These are phyloP conservation scores for Henicopernis longicauda DNA, from an alignment of 2,113 vertebrate species.

Conservation along the genomic window DNA sequence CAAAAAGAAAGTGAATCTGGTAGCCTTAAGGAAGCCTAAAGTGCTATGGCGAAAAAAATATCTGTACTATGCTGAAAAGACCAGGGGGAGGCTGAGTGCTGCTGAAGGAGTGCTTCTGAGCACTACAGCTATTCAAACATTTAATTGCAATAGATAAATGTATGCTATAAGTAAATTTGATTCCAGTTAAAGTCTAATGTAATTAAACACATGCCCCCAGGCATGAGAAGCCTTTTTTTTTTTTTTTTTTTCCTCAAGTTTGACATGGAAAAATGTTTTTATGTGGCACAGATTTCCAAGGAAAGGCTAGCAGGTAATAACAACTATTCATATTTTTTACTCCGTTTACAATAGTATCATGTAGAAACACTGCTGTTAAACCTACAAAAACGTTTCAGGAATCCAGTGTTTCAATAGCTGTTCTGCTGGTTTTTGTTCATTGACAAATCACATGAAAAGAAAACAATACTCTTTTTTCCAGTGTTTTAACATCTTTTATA, in stretches of 20 bases:
- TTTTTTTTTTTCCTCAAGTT: not conserved
- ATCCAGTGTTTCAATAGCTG: not conserved
- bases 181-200: not conserved
- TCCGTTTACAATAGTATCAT: not conserved
- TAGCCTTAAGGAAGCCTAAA: not conserved
- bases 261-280: not conserved
- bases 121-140: not conserved
- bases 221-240: not conserved
- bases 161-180: not conserved
- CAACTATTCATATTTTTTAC: not conserved
- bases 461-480: not conserved
- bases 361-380: not conserved
- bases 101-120: not conserved
- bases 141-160: not conserved
- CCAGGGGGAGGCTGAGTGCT: not conserved
- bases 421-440: not conserved
- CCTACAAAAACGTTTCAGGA: not conserved
- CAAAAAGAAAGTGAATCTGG: not conserved
- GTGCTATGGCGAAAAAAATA: not conserved
- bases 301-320: not conserved
- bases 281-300: not conserved
- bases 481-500: slow-evolving; percentile 10
- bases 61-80: not conserved
- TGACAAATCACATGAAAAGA: not conserved
- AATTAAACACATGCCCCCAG: not conserved